Base-by-base conservation (phyloP, 2,797 vertebrate genomes). In the Cossypha caffra region DNA sequence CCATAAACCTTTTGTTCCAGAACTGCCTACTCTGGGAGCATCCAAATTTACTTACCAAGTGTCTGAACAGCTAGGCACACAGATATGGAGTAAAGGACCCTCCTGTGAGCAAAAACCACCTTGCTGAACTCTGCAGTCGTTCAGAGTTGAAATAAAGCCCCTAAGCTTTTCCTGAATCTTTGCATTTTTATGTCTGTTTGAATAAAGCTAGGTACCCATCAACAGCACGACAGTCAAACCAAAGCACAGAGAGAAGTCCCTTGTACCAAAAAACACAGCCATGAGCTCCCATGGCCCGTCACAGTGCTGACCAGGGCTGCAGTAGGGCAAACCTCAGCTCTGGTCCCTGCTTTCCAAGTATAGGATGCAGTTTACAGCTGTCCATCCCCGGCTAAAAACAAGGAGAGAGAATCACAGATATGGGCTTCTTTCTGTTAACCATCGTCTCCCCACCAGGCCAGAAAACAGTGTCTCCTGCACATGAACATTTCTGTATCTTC, bases 241-340 rank as follows among this genome's bases (percentile, higher is more conserved):
- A 35, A 72, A 48, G 59, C 23, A 67, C 26, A 83, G 42, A 40
- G 55, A 19, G 19, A 76, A 80, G 55, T 43, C 21, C 48, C 13
- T 51, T 42, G 10, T 40, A 47, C 13, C 9, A 58, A 26, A 54
- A 86, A 43, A 38, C 13, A 11, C 0, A 0, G 25, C 38, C 4
- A 0, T 16, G 38, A 58, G 24, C 26, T 78, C 24, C 29, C 0
- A 0, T 23, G 43, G 33, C 19, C 19, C 16, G 20, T 8, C 1
- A 7, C 23, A 23, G 12, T 0, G 8, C 43, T 71, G 43, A 74
- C 48, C 45, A 47, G 40, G 31, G 45, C 54, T 18, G 10, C 10
- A 12, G 23, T 7, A 54, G 26, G 52, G 40, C 31, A 83, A 86
- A 63, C 20, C 37, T 63, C 43, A 51, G 67, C 50, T 51, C 72